A percentile compares a stretch with the other conserved stretches of the same genome.
These are phyloP conservation scores for Dysdera silvatica DNA, from an alignment of 1,140 invertebrate genomes.

Conservation along the genomic window DNA sequence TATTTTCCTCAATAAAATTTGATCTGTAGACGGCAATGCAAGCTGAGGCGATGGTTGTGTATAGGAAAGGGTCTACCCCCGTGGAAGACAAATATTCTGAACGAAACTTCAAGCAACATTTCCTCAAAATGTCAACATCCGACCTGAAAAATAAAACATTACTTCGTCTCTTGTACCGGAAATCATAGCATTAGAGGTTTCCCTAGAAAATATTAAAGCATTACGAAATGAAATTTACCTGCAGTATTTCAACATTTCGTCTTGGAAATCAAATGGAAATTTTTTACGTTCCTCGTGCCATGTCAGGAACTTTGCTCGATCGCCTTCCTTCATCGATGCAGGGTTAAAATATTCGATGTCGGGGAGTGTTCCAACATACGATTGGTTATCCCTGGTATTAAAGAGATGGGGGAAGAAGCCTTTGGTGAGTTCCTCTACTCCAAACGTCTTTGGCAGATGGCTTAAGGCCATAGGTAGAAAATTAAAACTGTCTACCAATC, in stretches of 20 bases:
- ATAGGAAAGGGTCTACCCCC: slow-evolving; percentile 10
- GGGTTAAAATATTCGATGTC: not conserved
- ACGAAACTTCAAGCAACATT: slow-evolving; percentile 20
- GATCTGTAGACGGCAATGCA: slow-evolving; percentile 12
- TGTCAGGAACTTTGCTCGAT: slow-evolving; percentile 8
- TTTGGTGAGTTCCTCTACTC: not conserved
- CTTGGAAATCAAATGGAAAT: not conserved
- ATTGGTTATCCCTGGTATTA: not conserved
- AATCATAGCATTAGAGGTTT: not conserved
- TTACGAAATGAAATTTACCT: not conserved
- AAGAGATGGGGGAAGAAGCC: slow-evolving; percentile 17
- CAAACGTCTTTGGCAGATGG: slow-evolving; percentile 4
- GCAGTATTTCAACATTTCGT: not conserved
- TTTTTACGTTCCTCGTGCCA: slow-evolving; percentile 13
- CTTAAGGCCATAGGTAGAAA: not conserved
- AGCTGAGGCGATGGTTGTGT: slow-evolving; percentile 8
- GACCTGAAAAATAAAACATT: not conserved
- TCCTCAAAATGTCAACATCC: slow-evolving; percentile 13
- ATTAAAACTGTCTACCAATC: not conserved
- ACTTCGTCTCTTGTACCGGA: no score
- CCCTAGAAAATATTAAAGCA: not conserved
- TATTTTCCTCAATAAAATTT: slow-evolving; percentile 1
- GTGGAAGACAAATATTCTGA: not conserved
- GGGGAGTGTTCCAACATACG: not conserved
- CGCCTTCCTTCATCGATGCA: slow-evolving; percentile 7